Conservation (phyloP, 2,797 vertebrate species). For the Pachyuromys duprasi region DNA sequence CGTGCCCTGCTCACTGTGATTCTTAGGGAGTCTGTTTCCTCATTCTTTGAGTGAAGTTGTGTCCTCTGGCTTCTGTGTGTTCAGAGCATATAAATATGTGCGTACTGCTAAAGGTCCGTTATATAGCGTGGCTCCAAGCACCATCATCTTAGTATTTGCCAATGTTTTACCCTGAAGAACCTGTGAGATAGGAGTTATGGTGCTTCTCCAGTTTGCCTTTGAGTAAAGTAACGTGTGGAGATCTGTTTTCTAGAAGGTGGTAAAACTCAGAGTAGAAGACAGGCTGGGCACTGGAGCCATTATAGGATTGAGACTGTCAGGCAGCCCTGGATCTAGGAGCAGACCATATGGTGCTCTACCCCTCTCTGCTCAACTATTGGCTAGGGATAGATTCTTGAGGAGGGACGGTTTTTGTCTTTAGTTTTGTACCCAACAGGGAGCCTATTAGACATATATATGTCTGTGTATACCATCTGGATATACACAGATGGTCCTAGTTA, state of each 20-base stretch:
- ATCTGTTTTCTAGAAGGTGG: neutral
- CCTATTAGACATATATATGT: neutral
- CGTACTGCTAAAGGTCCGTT: neutral
- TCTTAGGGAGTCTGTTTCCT: neutral
- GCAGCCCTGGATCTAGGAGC: neutral
- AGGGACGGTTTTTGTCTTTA: neutral
- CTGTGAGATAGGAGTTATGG: neutral
- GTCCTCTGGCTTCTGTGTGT: neutral
- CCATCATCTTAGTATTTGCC: neutral
- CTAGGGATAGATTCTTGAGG: neutral
- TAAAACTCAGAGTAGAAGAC: neutral
- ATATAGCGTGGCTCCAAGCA: neutral
- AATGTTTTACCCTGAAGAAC: neutral
- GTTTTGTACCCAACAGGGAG: neutral
- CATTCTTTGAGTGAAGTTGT: neutral
- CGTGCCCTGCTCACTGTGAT: neutral
- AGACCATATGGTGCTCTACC: neutral
- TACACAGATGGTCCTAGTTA: neutral
- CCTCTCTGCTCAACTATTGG: neutral
- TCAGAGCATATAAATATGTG: neutral
- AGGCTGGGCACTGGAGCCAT: too few relatives aligned
- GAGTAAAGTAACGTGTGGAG: neutral
- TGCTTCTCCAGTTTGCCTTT: neutral
- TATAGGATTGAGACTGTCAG: neutral
- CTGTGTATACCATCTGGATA: too few relatives aligned